A percentile compares a stretch with the other conserved stretches of the same genome.
phyloP scores from a whole-genome alignment of 2,113 vertebrate species.

The Mobula hypostoma region DNA sequence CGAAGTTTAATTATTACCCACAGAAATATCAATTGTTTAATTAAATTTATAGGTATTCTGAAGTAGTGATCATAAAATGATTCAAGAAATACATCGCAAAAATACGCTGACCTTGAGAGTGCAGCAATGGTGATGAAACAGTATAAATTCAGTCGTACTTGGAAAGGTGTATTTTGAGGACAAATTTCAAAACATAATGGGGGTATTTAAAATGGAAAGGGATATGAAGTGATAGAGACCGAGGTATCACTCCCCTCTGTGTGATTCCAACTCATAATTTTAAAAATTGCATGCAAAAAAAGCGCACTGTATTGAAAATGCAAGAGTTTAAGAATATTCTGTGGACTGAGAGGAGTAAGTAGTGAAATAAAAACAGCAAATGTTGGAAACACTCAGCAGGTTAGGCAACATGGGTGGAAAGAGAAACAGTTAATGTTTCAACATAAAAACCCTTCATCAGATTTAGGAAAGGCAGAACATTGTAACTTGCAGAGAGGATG shows the following conservation, averaged over 20 bases:
- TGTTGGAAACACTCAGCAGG: no score
- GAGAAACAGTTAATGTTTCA: no score
- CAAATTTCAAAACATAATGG: not conserved
- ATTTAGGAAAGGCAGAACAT: no score
- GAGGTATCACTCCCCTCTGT: not conserved
- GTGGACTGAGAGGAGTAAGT: no score
- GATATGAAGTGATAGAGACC: not conserved
- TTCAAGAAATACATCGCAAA: not conserved
- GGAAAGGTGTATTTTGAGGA: not conserved
- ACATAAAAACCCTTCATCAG: no score
- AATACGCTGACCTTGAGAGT: not conserved
- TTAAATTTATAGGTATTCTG: not conserved
- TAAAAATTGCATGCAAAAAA: not conserved
- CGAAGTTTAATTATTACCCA: not conserved
- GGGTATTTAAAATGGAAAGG: not conserved
- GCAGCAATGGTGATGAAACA: not conserved
- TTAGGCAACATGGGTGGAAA: no score
- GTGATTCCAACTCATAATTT: not conserved
- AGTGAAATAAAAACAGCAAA: no score
- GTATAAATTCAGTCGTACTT: not conserved
- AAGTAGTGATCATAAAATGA: not conserved
- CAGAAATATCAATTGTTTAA: not conserved
- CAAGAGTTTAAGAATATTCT: not conserved
- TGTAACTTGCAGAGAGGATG: no score
- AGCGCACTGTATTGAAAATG: not conserved